These are phyloP conservation scores for Eupithecia abbreviata DNA, from an alignment of 2,888 invertebrate genomes.

Conservation along the genomic window DNA sequence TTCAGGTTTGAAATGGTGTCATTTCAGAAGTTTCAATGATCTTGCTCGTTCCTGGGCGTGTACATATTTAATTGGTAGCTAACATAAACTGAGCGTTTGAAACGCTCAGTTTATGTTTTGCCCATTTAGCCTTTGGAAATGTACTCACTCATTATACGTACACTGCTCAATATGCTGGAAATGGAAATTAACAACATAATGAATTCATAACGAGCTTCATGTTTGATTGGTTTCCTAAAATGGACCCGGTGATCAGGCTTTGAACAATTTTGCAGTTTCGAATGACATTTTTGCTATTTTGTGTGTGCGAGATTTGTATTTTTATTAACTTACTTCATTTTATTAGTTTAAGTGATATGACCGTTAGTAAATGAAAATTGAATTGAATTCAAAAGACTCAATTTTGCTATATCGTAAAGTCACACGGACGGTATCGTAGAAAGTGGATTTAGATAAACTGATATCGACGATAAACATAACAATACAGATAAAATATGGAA, in stretches of 20 bases:
- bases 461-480: conserved; percentile 2
- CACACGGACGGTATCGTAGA: neutral
- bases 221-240: neutral
- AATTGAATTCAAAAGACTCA: neutral
- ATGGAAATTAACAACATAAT: neutral
- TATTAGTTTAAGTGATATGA: too few species aligned
- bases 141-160: too few species aligned
- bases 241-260: neutral
- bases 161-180: neutral
- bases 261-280: neutral
- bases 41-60: neutral
- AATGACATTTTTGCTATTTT: neutral
- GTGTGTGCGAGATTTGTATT: too few species aligned
- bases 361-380: too few species aligned
- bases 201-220: neutral
- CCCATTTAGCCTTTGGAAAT: neutral
- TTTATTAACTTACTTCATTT: too few species aligned
- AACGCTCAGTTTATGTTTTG: neutral
- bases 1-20: conserved; percentile 5
- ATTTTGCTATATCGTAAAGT: neutral
- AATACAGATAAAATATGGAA: conserved; percentile 4
- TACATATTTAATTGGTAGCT: neutral
- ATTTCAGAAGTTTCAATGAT: conserved; percentile 8
- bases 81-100: neutral
- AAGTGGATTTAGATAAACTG: neutral